Percentiles rank a stretch among this genome's conserved stretches.
phyloP scores from a whole-genome alignment of 2,888 invertebrate genomes.

The Apoda limacodes region DNA sequence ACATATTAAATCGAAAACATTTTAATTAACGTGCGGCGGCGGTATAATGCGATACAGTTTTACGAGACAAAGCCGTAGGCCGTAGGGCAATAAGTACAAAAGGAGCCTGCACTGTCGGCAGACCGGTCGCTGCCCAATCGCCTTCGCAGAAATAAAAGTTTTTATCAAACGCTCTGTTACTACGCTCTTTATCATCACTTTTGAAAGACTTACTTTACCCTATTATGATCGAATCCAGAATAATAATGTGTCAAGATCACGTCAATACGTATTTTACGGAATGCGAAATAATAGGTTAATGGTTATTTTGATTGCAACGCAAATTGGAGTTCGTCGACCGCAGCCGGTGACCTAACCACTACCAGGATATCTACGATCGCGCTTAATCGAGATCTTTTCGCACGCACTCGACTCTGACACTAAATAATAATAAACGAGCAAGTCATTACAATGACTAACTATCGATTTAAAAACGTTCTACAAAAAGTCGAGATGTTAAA shows the following conservation, averaged over 20 bases:
- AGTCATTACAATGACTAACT: conserved; percentile 35
- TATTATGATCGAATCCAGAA: too few species aligned
- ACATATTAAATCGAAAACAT: conserved; percentile 51
- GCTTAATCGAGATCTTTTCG: conserved; percentile 22
- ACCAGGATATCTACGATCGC: not conserved
- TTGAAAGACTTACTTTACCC: too few species aligned
- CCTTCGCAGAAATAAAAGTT: conserved; percentile 38
- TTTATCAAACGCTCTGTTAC: conserved; percentile 27
- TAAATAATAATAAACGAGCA: conserved; percentile 25
- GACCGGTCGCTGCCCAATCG: conserved; percentile 21
- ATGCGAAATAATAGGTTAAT: conserved; percentile 26
- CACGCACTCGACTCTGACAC: conserved; percentile 28
- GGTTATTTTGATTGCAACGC: conserved; percentile 27
- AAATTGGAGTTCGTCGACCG: conserved; percentile 33
- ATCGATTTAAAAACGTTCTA: not conserved
- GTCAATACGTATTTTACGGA: conserved; percentile 7
- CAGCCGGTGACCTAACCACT: conserved; percentile 33
- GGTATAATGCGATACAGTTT: conserved; percentile 33
- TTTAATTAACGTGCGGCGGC: conserved; percentile 52
- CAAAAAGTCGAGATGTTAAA: conserved; percentile 2
- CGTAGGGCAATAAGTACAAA: conserved; percentile 24
- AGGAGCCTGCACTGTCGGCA: conserved; percentile 18
- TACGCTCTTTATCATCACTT: too few species aligned
- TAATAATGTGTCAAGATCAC: too few species aligned
- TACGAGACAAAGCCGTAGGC: conserved; percentile 27